Base-by-base conservation (phyloP, 2,888 invertebrate species). In the Dryobotodes eremita region DNA sequence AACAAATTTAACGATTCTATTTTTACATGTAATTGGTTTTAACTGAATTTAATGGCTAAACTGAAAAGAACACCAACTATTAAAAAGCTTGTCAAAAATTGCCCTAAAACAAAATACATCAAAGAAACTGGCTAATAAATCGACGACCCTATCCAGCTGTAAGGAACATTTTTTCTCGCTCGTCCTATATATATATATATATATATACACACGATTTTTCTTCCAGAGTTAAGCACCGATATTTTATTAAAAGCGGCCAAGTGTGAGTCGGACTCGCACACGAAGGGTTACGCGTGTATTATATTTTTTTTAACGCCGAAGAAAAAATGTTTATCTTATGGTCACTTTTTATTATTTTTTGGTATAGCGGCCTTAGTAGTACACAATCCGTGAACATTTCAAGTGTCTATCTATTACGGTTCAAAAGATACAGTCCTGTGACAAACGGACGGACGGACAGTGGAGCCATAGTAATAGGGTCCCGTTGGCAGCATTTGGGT, bases 171-270 rank as follows among this genome's bases (percentile, higher is more conserved):
- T 87, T 86, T 81, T 88, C 62, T 66, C 59, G 15, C 5, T 61
- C 69, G 61, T 78, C 66, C 80, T 3, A 36, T 36, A 36, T 36
- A 36, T 36, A 36, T 36, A 3, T 36, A 36, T 36, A 36, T 36
- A 36, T 36, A 36, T 36, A 36, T 36, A 69, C 76, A 66, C 74
- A 79, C 89, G 75, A 89, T 88, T 83, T 87, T 82, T 88, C 89
- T 89, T 55, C 48, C 69, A 79, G 80, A 85, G 80, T 87, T 83
- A 83, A 80, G 75, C 26, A 48, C 72, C 46, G 2, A 74, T 82
- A 85, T 64, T 80, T 82, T 64, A 36, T 64, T 65, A 77, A 75
- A 31, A 20, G 13, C 13, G 20, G 20, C 8, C 20, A 26, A 8
- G 20, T 50, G 26, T 13, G 26, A 68, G 48, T 26, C 20, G 7